Evolutionary conservation across 1,140 invertebrate species (phyloP).

Genomic region (Pseudomyrmex pallidus): DNA sequence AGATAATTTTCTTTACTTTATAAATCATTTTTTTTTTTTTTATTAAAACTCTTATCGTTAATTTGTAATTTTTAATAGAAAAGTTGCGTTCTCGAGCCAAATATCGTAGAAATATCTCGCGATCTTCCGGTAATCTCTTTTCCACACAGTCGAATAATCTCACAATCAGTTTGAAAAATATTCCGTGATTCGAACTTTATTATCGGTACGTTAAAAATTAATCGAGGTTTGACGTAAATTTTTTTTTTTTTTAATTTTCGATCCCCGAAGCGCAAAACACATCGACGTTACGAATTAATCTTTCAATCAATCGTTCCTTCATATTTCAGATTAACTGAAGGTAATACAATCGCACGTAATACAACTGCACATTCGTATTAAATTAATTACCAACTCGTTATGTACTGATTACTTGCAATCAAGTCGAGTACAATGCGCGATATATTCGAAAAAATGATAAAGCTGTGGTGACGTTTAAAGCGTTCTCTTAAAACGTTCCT

Average conservation of each 20-base stretch:
- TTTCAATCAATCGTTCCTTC: slow-evolving; percentile 29
- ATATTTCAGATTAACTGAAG: not conserved
- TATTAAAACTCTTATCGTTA: too few species aligned
- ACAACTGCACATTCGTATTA: not conserved
- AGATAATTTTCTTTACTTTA: too few species aligned
- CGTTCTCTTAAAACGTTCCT: too few species aligned
- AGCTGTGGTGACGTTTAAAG: too few species aligned
- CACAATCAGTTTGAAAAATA: not conserved
- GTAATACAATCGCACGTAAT: not conserved
- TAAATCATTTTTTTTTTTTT: too few species aligned
- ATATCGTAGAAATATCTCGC: not conserved
- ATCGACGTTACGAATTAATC: slow-evolving; percentile 8
- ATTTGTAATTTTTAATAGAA: not conserved
- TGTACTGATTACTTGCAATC: too few species aligned
- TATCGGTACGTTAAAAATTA: slow-evolving; percentile 36
- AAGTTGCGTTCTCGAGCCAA: slow-evolving; percentile 2
- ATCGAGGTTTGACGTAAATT: not conserved
- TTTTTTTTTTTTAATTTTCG: slow-evolving; percentile 6
- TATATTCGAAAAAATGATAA: too few species aligned
- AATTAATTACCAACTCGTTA: too few species aligned
- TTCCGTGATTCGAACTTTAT: slow-evolving; percentile 24
- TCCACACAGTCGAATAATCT: not conserved
- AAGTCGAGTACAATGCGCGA: too few species aligned
- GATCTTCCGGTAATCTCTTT: slow-evolving; percentile 33
- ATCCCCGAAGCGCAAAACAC: not conserved